These are phyloP conservation scores for Seira musarum DNA, from an alignment of 2,888 invertebrate genomes.

Conservation along the genomic window DNA sequence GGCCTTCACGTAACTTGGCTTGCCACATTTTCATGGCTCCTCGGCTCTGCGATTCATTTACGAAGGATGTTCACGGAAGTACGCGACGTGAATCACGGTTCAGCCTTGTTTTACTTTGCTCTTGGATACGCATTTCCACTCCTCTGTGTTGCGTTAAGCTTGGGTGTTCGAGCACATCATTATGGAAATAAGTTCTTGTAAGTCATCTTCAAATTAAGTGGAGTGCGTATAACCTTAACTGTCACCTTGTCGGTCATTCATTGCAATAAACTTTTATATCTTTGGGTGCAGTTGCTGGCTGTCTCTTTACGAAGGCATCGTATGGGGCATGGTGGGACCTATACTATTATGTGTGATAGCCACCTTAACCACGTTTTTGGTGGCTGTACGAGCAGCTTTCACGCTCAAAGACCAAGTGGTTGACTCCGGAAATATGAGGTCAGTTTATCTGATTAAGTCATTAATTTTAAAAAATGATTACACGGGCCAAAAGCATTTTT, in stretches of 20 bases:
- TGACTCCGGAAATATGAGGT: constrained; percentile 88
- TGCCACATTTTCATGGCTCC: constrained; percentile 91
- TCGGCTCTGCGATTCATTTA: constrained; percentile 93
- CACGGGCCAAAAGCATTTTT: too few species aligned
- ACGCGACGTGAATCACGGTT: constrained; percentile 96
- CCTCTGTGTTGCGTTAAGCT: constrained; percentile 90
- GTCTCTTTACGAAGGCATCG: constrained; percentile 91
- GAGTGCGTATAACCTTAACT: too few species aligned
- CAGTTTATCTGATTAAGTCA: constrained; percentile 51
- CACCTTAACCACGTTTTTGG: constrained; percentile 85
- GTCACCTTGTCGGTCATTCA: too few species aligned
- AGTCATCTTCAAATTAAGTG: constrained; percentile 73
- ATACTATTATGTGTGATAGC: constrained; percentile 80
- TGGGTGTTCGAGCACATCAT: constrained; percentile 93
- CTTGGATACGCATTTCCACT: constrained; percentile 95
- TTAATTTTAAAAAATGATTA: too few species aligned
- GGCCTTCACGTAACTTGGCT: constrained; percentile 94
- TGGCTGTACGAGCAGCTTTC: constrained; percentile 92
- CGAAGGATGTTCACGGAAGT: constrained; percentile 96
- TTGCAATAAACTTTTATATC: constrained; percentile 12
- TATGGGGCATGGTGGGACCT: constrained; percentile 96
- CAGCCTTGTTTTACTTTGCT: constrained; percentile 92
- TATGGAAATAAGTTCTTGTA: constrained; percentile 96
- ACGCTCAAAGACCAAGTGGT: constrained; percentile 91
- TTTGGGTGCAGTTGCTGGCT: constrained; percentile 88